phyloP scores from a whole-genome alignment of 1,140 invertebrate genomes.

The Zophobas morio region DNA sequence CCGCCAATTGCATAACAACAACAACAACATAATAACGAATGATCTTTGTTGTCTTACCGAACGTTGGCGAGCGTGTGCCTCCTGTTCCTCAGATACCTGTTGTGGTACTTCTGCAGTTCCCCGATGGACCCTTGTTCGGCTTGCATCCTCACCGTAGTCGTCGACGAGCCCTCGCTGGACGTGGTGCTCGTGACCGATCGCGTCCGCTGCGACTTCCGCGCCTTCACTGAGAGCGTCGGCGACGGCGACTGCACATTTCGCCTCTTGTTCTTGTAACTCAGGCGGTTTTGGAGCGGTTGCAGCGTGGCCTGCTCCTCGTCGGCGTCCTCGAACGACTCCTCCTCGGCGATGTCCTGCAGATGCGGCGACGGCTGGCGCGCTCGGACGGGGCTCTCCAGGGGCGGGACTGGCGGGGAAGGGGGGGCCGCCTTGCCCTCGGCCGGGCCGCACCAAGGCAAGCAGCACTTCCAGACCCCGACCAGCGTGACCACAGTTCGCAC shows the following conservation, averaged over 20 bases:
- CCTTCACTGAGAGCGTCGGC: constrained; percentile 64
- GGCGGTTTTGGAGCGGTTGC: constrained; percentile 56
- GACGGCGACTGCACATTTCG: constrained; percentile 63
- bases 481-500: constrained; percentile 61
- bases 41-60: constrained; percentile 75
- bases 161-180: constrained; percentile 58
- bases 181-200: constrained; percentile 59
- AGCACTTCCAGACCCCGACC: constrained; percentile 68
- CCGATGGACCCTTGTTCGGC: constrained; percentile 90
- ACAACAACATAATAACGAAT: neutral
- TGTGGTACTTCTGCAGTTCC: constrained; percentile 88
- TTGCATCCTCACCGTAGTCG: constrained; percentile 80
- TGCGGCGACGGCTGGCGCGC: constrained; percentile 60
- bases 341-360: constrained; percentile 66
- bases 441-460: constrained; percentile 67
- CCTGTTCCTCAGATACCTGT: constrained; percentile 83
- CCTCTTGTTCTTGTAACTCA: constrained; percentile 61
- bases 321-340: constrained; percentile 52
- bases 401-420: constrained; percentile 59
- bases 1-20: neutral
- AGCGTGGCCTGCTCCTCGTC: constrained; percentile 57
- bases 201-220: constrained; percentile 59
- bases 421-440: constrained; percentile 64
- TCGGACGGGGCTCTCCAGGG: constrained; percentile 44
- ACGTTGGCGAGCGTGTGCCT: constrained; percentile 90